Base-by-base conservation (phyloP, 2,888 invertebrate species). In the Drosophila demipolita region DNA sequence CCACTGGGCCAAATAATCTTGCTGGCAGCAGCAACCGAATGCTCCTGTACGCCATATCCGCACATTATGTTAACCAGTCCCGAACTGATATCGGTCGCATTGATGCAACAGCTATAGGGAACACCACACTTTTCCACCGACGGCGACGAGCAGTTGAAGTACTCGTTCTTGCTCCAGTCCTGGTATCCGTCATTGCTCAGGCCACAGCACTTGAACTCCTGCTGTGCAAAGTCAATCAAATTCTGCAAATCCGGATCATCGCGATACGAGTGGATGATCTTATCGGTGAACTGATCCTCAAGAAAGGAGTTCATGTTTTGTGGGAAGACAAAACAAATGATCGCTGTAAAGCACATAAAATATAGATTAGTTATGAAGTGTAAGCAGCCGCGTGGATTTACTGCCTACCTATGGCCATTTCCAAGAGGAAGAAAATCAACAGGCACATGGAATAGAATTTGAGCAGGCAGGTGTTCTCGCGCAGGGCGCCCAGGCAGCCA, bases 91-190 rank as follows among this genome's bases (percentile, higher is more conserved):
- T 97, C 97, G 0, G 97, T 97, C 4, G 97, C 96, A 93, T 98
- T 98, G 80, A 97, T 97, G 91, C 98, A 98, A 93, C 98, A 98
- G 17, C 98, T 98, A 93, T 97, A 98, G 58, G 99, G 98, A 17
- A 98, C 98, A 3, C 98, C 98, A 91, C 99, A 98, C 73, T 96
- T 95, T 93, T 98, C 98, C 29, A 97, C 96, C 52, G 98, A 98
- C 0, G 97, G 97, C 12, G 98, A 98, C 33, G 96, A 96, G 88
- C 99, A 99, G 93, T 99, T 98, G 93, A 98, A 99, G 93, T 99
- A 99, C 91, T 97, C 97, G 92, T 99, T 99, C 93, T 97, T 97
- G 60, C 96, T 96, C 99, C 99, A 99, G 94, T 99, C 99, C 94
- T 97, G 96, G 93, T 98, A 99, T 0, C 98, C 98, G 85, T 97